These are phyloP conservation scores for Clunio marinus DNA, from an alignment of 2,888 invertebrate species.

Conservation along the genomic window DNA sequence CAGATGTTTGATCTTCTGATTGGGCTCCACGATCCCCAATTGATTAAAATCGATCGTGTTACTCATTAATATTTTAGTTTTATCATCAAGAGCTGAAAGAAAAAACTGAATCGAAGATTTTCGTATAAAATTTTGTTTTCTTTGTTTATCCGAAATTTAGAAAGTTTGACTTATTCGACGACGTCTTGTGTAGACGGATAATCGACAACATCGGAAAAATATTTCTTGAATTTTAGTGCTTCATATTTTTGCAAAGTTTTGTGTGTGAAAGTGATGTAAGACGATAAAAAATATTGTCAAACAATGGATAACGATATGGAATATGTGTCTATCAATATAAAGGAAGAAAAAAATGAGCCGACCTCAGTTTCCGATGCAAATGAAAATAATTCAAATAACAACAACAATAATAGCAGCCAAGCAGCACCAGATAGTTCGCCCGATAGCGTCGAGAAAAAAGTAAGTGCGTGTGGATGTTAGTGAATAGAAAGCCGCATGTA, in stretches of 20 bases:
- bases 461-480: constrained; percentile 43
- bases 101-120: neutral
- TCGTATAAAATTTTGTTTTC: neutral
- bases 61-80: no score
- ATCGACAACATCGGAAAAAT: no score
- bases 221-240: no score
- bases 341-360: constrained; percentile 23
- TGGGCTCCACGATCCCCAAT: constrained; percentile 58
- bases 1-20: constrained; percentile 63
- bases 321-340: constrained; percentile 31
- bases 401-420: constrained; percentile 9
- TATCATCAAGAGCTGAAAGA: neutral
- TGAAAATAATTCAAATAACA: neutral
- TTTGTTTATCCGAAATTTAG: neutral
- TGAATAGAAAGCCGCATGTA: neutral
- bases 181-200: no score
- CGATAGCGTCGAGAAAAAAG: constrained; percentile 52
- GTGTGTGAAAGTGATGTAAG: neutral
- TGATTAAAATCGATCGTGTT: constrained; percentile 43
- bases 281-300: neutral
- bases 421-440: constrained; percentile 44
- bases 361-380: neutral
- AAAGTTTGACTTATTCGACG: no score
- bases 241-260: neutral
- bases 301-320: constrained; percentile 33